Base-by-base conservation (phyloP, 2,888 invertebrate genomes). In the Falcaria lacertinaria region DNA sequence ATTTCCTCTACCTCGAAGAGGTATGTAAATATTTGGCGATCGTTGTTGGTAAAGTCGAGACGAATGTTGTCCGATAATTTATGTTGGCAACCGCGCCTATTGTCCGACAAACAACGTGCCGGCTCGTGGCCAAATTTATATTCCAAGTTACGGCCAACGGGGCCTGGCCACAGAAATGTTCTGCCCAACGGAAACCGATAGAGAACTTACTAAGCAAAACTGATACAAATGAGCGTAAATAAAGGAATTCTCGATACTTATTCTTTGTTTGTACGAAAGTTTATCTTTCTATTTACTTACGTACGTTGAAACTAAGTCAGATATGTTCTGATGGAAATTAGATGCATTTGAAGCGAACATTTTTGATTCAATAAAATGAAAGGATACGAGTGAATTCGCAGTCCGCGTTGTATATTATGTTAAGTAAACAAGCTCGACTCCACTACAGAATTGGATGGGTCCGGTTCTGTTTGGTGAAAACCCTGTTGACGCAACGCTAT, bases 11-110 rank as follows among this genome's bases (percentile, higher is more conserved):
- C 53, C 41, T 45, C 52, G 34, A 37, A 25, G 54, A 51, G 54
- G 54, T 70, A 70, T 72, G 72, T 73, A 79, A 79, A 80, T 83
- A 80, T 79, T 80, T 66, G 70, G 52, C 57, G 66, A 70, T 71
- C 63, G 60, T 58, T 63, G 73, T 69, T 65, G 57, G 70, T 62
- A 66, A 69, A 74, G 71, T 70, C 57, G 56, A 77, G 75, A 79
- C 73, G 74, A 78, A 79, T 74, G 72, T 69, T 71, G 72, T 63
- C 64, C 69, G 64, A 76, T 83, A 83, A 84, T 80, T 83, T 83
- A 82, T 78, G 77, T 82, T 73, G 72, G 71, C 74, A 70, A 65
- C 64, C 67, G 60, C 52, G 74, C 70, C 78, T 75, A 77, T 81
- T 82, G 77, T 76, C 63, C 69, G 71, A 74, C 81, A 79, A 80